Conservation (phyloP, 2,113 vertebrate species). For the Pyrgilauda ruficollis region DNA sequence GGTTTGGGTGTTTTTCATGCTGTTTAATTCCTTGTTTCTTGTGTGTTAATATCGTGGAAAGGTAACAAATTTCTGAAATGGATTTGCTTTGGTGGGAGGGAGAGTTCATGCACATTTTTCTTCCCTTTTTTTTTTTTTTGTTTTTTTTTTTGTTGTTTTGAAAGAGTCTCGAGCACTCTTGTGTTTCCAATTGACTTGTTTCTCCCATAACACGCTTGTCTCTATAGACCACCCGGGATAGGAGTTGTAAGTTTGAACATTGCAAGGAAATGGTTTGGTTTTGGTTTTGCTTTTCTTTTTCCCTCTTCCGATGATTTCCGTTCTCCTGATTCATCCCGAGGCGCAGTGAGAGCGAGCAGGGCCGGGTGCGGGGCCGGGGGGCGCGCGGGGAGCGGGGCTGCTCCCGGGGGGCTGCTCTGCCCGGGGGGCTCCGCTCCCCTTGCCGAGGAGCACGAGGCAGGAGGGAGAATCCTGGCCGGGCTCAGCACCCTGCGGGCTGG, state of each 20-base stretch:
- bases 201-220: slow-evolving; percentile 65
- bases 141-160: not conserved
- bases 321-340: not conserved
- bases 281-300: slow-evolving; percentile 45
- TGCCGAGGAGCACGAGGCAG: not conserved
- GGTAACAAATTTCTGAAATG: slow-evolving; percentile 12
- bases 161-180: slow-evolving; percentile 46
- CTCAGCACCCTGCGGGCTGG: not conserved
- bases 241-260: slow-evolving; percentile 60
- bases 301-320: slow-evolving; percentile 37
- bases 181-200: slow-evolving; percentile 57
- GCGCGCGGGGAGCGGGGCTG: not conserved
- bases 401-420: not conserved
- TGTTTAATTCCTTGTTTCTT: slow-evolving; percentile 53
- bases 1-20: slow-evolving; percentile 40
- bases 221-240: slow-evolving; percentile 61
- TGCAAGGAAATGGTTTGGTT: slow-evolving; percentile 51
- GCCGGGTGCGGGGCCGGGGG: not conserved
- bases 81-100: slow-evolving; percentile 42
- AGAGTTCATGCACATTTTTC: slow-evolving; percentile 39
- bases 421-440: not conserved
- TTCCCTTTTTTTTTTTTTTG: not conserved
- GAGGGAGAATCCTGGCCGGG: not conserved
- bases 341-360: slow-evolving; percentile 18
- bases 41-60: slow-evolving; percentile 46